Percentiles rank a stretch among this genome's conserved stretches.
phyloP scores from a whole-genome alignment of 2,888 invertebrate species.

The Oxyscelio sp. region DNA sequence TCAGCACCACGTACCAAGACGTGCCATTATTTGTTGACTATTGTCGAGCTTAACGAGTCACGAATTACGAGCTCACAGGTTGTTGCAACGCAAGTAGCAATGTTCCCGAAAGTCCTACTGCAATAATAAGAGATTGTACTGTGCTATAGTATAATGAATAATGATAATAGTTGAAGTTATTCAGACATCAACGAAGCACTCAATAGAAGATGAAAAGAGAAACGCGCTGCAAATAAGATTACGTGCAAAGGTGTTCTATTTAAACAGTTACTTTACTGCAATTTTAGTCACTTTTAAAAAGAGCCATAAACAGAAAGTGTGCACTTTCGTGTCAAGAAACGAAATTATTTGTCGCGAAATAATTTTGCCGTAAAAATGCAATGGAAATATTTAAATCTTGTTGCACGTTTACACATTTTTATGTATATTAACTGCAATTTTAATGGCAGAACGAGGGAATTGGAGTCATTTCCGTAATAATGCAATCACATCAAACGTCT shows the following conservation, averaged over 20 bases:
- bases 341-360: not conserved
- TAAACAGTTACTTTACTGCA: conserved; percentile 44
- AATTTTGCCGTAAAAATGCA: no score
- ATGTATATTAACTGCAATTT: conserved; percentile 29
- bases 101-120: conserved; percentile 50
- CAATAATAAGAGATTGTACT: conserved; percentile 48
- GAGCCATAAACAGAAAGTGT: conserved; percentile 17
- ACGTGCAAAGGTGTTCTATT: conserved; percentile 52
- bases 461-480: conserved; percentile 27
- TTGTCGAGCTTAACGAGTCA: conserved; percentile 73
- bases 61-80: conserved; percentile 64
- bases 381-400: conserved; percentile 36
- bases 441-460: conserved; percentile 20
- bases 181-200: conserved; percentile 43
- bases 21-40: conserved; percentile 73
- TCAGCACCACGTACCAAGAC: conserved; percentile 57
- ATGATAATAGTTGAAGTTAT: conserved; percentile 62
- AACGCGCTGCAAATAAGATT: conserved; percentile 44
- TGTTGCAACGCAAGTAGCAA: conserved; percentile 60
- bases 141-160: conserved; percentile 51
- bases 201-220: conserved; percentile 59
- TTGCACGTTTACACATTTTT: conserved; percentile 12
- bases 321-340: conserved; percentile 20
- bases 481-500: not conserved
- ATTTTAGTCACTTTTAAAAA: conserved; percentile 17